phyloP scores from a whole-genome alignment of 1,140 invertebrate species.

The Drosophila nigrodunni region DNA sequence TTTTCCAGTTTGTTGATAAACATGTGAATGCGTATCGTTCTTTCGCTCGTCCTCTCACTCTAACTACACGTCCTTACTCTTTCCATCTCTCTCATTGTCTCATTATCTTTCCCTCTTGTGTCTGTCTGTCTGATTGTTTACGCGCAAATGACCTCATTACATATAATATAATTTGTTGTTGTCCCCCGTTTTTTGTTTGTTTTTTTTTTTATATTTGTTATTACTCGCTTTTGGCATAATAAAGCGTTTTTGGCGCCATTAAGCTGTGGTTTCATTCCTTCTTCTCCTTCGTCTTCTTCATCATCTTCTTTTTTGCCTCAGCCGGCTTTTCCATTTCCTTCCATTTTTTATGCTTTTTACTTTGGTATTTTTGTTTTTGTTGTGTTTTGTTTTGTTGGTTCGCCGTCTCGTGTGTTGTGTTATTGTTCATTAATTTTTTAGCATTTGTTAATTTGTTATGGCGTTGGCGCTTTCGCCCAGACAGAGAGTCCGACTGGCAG shows the following conservation, averaged over 20 bases:
- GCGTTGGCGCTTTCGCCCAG: slow-evolving; percentile 35
- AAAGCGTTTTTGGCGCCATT: slow-evolving; percentile 75
- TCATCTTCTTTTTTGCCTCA: background rate
- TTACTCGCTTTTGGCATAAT: slow-evolving; percentile 70
- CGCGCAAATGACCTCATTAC: slow-evolving; percentile 82
- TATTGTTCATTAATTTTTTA: slow-evolving; percentile 78
- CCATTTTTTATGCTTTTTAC: slow-evolving; percentile 1
- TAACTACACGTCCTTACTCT: background rate
- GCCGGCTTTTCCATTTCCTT: slow-evolving; percentile 26
- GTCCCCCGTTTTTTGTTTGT: slow-evolving; percentile 23
- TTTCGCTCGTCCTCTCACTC: background rate
- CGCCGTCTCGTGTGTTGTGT: slow-evolving; percentile 42
- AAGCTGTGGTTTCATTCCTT: slow-evolving; percentile 30
- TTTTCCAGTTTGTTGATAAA: slow-evolving; percentile 78
- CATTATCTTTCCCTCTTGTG: slow-evolving; percentile 9
- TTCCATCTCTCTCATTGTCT: background rate
- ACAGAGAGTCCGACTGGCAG: background rate
- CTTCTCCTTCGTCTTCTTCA: slow-evolving; percentile 18
- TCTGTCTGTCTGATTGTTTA: slow-evolving; percentile 68
- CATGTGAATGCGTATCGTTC: slow-evolving; percentile 51
- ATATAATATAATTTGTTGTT: slow-evolving; percentile 75
- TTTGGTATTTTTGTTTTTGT: slow-evolving; percentile 8
- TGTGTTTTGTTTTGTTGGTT: slow-evolving; percentile 25
- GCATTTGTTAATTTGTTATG: slow-evolving; percentile 75
- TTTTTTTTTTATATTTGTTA: slow-evolving; percentile 46